Percentiles rank a stretch among this genome's conserved stretches.
Evolutionary conservation across 2,888 invertebrate species (phyloP).

Genomic region (Bembecia ichneumoniformis): DNA sequence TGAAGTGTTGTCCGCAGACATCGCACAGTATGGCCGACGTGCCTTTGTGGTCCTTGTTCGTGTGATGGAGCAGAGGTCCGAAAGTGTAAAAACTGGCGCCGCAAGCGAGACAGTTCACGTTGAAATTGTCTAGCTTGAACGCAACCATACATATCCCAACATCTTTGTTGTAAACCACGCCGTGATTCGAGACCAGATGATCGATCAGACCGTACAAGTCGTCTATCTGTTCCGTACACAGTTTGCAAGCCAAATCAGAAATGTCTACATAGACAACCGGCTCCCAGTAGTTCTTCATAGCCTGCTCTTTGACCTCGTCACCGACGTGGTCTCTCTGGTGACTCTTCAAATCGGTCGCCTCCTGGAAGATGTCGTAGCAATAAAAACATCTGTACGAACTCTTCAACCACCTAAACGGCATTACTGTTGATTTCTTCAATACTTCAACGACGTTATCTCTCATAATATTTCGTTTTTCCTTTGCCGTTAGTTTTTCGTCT

Average conservation of each 20-base stretch:
- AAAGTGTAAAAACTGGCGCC: conserved; percentile 52
- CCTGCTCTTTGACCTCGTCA: conserved; percentile 39
- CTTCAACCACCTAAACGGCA: conserved; percentile 63
- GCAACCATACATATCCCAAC: conserved; percentile 54
- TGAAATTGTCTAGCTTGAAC: conserved; percentile 50
- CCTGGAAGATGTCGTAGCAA: conserved; percentile 63
- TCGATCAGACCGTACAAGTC: conserved; percentile 53
- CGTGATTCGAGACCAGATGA: conserved; percentile 44
- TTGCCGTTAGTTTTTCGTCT: conserved; percentile 19
- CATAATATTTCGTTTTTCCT: conserved; percentile 48
- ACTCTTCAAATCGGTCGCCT: conserved; percentile 42
- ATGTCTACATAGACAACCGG: conserved; percentile 53
- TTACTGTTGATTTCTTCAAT: conserved; percentile 42
- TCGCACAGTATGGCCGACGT: conserved; percentile 55
- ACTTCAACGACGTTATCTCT: conserved; percentile 51
- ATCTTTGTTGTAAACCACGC: conserved; percentile 47
- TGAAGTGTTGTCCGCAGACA: conserved; percentile 57
- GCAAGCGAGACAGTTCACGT: conserved; percentile 46
- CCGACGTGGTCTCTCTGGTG: conserved; percentile 42
- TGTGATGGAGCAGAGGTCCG: conserved; percentile 52
- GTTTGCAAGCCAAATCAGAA: conserved; percentile 40
- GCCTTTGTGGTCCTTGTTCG: conserved; percentile 60
- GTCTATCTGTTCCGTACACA: conserved; percentile 35
- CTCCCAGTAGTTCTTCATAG: conserved; percentile 62
- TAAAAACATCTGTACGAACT: conserved; percentile 63